Conservation (phyloP, 2,113 vertebrate genomes). For the Campylorhamphus procurvoides region DNA sequence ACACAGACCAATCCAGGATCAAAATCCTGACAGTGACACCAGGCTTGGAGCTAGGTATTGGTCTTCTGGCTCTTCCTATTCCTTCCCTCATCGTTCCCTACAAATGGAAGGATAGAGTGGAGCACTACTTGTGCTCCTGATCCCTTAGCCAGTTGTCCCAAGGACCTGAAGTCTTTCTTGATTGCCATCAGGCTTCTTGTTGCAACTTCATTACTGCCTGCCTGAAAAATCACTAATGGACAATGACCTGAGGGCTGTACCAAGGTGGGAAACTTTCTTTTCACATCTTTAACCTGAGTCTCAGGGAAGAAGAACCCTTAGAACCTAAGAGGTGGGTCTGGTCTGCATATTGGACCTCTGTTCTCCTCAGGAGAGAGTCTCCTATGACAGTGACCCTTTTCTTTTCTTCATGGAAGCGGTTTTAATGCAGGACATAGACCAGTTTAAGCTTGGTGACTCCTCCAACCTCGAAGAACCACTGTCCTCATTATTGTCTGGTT, state of each 20-base stretch:
- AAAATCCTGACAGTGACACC: neutral
- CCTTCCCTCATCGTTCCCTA: neutral
- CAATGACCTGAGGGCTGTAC: neutral
- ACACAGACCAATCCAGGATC: accelerated
- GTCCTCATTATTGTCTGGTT: accelerated
- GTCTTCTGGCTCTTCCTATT: neutral
- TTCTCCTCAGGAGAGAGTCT: neutral
- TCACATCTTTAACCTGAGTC: neutral
- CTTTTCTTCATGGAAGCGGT: neutral
- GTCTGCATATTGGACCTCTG: neutral
- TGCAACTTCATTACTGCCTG: neutral
- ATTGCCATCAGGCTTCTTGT: neutral
- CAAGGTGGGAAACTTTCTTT: neutral
- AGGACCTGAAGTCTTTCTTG: neutral
- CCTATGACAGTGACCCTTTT: neutral
- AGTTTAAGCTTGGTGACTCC: neutral
- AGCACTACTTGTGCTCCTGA: neutral
- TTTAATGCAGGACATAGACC: neutral
- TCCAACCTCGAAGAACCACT: neutral
- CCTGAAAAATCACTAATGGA: neutral
- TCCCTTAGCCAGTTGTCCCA: neutral
- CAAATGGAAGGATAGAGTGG: neutral
- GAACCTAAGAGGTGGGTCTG: neutral
- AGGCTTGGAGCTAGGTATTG: neutral
- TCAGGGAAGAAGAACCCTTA: neutral